Conservation (phyloP, 2,797 vertebrate genomes). For the Distichodus sexfasciatus region DNA sequence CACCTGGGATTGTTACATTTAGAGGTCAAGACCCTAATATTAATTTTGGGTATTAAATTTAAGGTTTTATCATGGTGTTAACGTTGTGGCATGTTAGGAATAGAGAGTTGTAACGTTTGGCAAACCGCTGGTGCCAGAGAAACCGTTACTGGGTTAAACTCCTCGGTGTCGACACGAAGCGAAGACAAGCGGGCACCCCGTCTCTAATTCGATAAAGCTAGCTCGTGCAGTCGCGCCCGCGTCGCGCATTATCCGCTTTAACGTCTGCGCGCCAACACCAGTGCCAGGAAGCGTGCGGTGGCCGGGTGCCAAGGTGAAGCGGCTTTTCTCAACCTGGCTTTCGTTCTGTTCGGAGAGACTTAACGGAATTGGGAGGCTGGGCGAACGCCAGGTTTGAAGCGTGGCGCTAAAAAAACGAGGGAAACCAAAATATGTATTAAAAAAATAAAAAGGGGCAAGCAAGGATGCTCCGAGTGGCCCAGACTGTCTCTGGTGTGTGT, state of each 20-base stretch:
- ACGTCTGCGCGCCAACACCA: slow-evolving; percentile 4
- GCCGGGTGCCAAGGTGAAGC: slow-evolving; percentile 17
- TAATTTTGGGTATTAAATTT: too few relatives aligned
- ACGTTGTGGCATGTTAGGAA: too few relatives aligned
- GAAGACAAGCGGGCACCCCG: too few relatives aligned
- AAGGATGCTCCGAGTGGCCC: background rate
- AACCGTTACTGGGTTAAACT: slow-evolving; percentile 22
- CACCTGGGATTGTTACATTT: too few relatives aligned
- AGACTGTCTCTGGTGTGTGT: background rate
- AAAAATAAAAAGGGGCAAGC: too few relatives aligned
- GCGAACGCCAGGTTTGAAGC: background rate
- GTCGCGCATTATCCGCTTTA: slow-evolving; percentile 17
- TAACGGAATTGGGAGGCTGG: slow-evolving; percentile 12
- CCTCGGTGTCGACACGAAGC: background rate
- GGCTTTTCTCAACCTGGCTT: background rate
- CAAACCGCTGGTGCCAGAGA: background rate
- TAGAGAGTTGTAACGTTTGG: too few relatives aligned
- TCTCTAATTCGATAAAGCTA: slow-evolving; percentile 30
- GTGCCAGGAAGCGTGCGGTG: slow-evolving; percentile 33
- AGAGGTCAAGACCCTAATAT: too few relatives aligned
- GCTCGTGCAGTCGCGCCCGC: slow-evolving; percentile 11
- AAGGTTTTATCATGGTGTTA: too few relatives aligned
- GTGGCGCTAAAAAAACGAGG: too few relatives aligned
- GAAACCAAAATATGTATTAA: too few relatives aligned
- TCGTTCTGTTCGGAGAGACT: slow-evolving; percentile 11